phyloP scores from a whole-genome alignment of 2,888 invertebrate species.

The Caenorhabditis sp. region DNA sequence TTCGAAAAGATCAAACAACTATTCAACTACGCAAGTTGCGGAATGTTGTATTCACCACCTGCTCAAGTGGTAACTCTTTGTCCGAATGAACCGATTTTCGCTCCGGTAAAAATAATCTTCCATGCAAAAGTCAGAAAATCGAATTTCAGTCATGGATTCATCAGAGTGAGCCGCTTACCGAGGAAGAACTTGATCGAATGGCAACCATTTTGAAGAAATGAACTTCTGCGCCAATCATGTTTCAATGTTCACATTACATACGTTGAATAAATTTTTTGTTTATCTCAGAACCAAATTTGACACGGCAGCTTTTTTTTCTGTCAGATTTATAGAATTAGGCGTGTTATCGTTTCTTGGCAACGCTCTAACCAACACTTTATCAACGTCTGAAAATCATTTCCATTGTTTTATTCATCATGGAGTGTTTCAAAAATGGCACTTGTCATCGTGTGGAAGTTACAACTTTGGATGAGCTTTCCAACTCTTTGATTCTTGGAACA shows the following conservation, averaged over 20 bases:
- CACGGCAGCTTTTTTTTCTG: not conserved
- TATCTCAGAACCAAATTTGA: not conserved
- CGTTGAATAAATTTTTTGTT: no score
- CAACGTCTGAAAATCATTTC: no score
- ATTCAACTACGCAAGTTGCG: not conserved
- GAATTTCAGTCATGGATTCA: not conserved
- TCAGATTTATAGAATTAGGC: not conserved
- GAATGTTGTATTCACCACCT: not conserved
- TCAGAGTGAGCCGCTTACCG: not conserved
- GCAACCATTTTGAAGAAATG: not conserved
- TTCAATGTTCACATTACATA: no score
- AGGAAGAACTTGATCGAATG: not conserved
- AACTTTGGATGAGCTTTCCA: not conserved
- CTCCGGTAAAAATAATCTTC: not conserved
- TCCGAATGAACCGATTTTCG: not conserved
- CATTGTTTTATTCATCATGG: not conserved
- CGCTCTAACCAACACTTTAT: not conserved
- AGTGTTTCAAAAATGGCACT: not conserved
- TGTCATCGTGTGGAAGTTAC: not conserved
- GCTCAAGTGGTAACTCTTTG: not conserved
- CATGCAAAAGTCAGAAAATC: not conserved
- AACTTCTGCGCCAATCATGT: no score
- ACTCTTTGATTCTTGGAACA: not conserved
- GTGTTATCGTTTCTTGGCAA: not conserved
- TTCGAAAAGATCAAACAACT: not conserved